Conservation (phyloP, 1,140 invertebrate genomes). For the Odontomachus brunneus region DNA sequence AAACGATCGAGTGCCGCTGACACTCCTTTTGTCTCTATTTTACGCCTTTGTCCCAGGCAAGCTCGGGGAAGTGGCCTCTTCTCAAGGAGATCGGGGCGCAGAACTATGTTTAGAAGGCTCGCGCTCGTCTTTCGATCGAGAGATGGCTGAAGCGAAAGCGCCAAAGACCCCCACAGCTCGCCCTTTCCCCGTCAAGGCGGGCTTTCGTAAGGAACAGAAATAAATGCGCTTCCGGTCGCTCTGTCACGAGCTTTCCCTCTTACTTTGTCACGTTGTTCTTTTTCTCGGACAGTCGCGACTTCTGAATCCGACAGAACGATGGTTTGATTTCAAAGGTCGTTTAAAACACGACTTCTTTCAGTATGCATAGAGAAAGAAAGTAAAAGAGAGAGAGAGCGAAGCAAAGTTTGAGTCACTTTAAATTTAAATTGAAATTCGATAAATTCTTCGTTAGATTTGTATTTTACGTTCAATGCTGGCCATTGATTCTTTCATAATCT, state of each 20-base stretch:
- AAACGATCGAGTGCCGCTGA: conserved; percentile 24
- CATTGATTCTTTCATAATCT: not conserved
- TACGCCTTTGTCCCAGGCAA: conserved; percentile 30
- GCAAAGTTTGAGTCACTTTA: not conserved
- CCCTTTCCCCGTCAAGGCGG: conserved; percentile 13
- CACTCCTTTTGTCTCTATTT: conserved; percentile 44
- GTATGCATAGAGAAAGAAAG: not conserved
- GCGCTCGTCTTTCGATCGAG: conserved; percentile 46
- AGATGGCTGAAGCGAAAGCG: conserved; percentile 40
- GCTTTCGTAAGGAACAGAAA: conserved; percentile 70
- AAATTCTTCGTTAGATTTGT: not conserved
- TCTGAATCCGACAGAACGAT: not conserved
- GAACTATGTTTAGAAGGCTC: conserved; percentile 55
- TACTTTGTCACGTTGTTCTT: conserved; percentile 15
- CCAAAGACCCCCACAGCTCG: conserved; percentile 31
- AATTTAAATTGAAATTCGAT: not conserved
- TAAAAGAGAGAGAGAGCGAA: no score
- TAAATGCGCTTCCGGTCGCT: conserved; percentile 70
- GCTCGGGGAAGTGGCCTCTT: conserved; percentile 34
- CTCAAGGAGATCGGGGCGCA: conserved; percentile 5
- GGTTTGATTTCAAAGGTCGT: conserved; percentile 6
- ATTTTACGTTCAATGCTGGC: not conserved
- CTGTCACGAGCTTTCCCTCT: conserved; percentile 39
- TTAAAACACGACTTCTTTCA: not conserved
- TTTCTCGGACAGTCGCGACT: not conserved